Percentiles rank a stretch among this genome's conserved stretches.
These are phyloP conservation scores for Theodoxus fluviatilis DNA, from an alignment of 2,888 invertebrate species.

Conservation along the genomic window DNA sequence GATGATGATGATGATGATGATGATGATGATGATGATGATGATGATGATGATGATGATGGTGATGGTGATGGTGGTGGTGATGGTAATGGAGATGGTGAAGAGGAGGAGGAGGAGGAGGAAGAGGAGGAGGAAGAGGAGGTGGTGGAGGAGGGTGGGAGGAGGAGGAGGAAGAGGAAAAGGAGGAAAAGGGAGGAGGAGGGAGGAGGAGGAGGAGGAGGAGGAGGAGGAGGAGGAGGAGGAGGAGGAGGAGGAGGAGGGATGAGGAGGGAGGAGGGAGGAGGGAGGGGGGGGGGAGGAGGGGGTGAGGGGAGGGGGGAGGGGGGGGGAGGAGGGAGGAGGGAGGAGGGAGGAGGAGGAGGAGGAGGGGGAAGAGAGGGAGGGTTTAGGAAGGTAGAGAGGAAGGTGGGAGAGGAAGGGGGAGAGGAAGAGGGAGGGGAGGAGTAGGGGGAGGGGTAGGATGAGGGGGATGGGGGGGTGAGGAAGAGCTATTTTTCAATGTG, in stretches of 20 bases:
- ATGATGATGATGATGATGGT: slow-evolving; percentile 13
- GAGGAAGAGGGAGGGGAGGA: too few species aligned
- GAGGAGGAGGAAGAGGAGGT: too few species aligned
- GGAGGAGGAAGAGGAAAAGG: too few species aligned
- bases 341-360: too few species aligned
- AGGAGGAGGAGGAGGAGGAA: neutral
- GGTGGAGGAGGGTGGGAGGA: neutral
- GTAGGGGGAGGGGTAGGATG: too few species aligned
- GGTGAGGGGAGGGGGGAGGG: neutral
- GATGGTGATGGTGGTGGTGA: neutral
- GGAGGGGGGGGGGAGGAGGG: neutral
- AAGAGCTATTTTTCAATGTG: too few species aligned
- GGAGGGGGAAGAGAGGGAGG: neutral
- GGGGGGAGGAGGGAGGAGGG: neutral
- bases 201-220: neutral
- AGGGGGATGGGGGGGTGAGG: too few species aligned
- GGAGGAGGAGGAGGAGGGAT: neutral
- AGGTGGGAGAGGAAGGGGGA: too few species aligned
- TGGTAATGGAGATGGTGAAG: neutral
- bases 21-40: slow-evolving; percentile 9
- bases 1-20: neutral
- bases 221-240: neutral
- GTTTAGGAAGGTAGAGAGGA: neutral
- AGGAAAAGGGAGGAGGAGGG: neutral
- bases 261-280: neutral